These are phyloP conservation scores for Hirtodrosophila cameraria DNA, from an alignment of 2,888 invertebrate genomes.

Conservation along the genomic window DNA sequence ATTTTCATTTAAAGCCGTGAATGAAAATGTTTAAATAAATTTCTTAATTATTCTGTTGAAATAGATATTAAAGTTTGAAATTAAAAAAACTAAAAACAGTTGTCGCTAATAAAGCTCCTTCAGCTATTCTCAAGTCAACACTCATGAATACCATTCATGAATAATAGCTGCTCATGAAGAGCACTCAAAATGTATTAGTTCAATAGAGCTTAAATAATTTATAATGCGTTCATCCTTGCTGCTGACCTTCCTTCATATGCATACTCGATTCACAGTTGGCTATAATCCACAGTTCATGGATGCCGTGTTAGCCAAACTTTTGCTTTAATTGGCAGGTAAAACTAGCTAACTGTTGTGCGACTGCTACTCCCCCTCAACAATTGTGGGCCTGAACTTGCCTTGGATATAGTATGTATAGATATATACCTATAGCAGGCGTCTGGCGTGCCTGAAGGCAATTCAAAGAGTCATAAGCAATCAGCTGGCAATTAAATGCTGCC, in stretches of 20 bases:
- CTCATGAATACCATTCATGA: background rate
- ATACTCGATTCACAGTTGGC: constrained; percentile 10
- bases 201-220: constrained; percentile 35
- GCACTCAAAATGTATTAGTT: constrained; percentile 13
- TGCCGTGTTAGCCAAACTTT: constrained; percentile 10
- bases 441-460: constrained; percentile 71
- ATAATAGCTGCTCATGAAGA: background rate
- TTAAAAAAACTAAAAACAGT: too few species aligned
- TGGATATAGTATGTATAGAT: constrained; percentile 25
- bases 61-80: too few species aligned
- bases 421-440: background rate
- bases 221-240: constrained; percentile 41
- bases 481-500: constrained; percentile 64
- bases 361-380: constrained; percentile 17
- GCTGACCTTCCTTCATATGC: constrained; percentile 42
- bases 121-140: too few species aligned
- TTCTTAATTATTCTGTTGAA: too few species aligned
- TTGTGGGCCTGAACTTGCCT: constrained; percentile 20
- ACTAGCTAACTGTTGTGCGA: constrained; percentile 19
- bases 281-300: constrained; percentile 26
- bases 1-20: too few species aligned
- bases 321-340: constrained; percentile 14
- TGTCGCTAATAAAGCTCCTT: too few species aligned
- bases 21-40: too few species aligned
- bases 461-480: constrained; percentile 60